These are phyloP conservation scores for Holcopasites calliopsidis DNA, from an alignment of 1,140 invertebrate genomes.

Conservation along the genomic window DNA sequence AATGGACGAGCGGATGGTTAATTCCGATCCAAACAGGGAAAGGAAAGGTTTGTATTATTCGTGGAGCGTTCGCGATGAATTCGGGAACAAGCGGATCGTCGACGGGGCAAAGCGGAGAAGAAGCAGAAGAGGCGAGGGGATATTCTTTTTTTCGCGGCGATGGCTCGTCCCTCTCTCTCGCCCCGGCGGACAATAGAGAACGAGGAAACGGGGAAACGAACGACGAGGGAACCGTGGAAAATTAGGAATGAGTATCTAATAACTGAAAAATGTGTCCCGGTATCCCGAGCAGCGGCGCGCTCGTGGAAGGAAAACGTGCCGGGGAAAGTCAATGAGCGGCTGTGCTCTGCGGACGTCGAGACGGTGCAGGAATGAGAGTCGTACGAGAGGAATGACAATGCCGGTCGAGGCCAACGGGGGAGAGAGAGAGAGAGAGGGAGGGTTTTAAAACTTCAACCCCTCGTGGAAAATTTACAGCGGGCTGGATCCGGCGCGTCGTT, in stretches of 20 bases:
- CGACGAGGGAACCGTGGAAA: slow-evolving; percentile 40
- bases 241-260: slow-evolving; percentile 69
- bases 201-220: slow-evolving; percentile 33
- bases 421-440: slow-evolving; percentile 65
- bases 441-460: slow-evolving; percentile 72
- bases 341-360: slow-evolving; percentile 31
- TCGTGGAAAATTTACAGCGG: slow-evolving; percentile 72
- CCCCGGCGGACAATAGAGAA: slow-evolving; percentile 17
- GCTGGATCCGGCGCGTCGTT: slow-evolving; percentile 77
- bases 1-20: background rate
- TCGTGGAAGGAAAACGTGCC: slow-evolving; percentile 47
- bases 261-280: slow-evolving; percentile 66
- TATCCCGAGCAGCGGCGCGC: slow-evolving; percentile 38
- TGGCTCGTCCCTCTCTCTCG: background rate
- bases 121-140: no score
- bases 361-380: slow-evolving; percentile 56
- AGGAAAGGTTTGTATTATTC: background rate
- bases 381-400: slow-evolving; percentile 69
- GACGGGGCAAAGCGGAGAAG: background rate
- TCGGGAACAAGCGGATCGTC: background rate
- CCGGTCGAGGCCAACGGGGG: slow-evolving; percentile 45
- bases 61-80: background rate
- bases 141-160: background rate
- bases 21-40: no score
- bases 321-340: slow-evolving; percentile 57